Percentiles rank a stretch among this genome's conserved stretches.
Conservation (phyloP, 1,140 invertebrate genomes). For the Lucilia sericata region DNA sequence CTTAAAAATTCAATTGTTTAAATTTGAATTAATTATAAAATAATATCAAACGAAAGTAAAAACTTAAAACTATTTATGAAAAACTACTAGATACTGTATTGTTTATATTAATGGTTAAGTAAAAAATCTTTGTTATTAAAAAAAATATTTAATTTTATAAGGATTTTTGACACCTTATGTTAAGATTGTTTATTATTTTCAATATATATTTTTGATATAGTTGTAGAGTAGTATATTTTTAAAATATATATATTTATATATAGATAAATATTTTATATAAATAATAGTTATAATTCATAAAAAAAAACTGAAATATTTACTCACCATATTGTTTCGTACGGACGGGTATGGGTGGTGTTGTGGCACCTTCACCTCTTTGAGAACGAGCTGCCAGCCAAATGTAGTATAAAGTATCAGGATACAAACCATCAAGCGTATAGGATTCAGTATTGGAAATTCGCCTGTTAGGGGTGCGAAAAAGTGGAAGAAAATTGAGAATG, state of each 20-base stretch:
- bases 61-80: background rate
- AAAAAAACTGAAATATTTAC: conserved; percentile 64
- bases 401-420: conserved; percentile 96
- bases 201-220: conserved; percentile 32
- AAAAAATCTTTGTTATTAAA: no score
- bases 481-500: background rate
- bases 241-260: conserved; percentile 12
- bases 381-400: conserved; percentile 95
- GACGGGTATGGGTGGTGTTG: conserved; percentile 92
- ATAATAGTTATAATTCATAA: background rate
- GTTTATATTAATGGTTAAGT: background rate
- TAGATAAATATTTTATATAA: background rate
- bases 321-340: conserved; percentile 98
- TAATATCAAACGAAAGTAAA: background rate
- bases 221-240: conserved; percentile 30
- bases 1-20: no score
- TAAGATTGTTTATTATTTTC: background rate
- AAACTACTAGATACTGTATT: background rate
- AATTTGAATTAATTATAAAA: background rate
- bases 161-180: background rate
- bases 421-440: conserved; percentile 88
- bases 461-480: conserved; percentile 61
- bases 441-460: conserved; percentile 84
- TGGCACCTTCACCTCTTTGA: conserved; percentile 91
- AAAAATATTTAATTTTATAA: background rate